Percentiles rank a stretch among this genome's conserved stretches.
phyloP scores from a whole-genome alignment of 2,888 invertebrate genomes.

The Phania funesta region DNA sequence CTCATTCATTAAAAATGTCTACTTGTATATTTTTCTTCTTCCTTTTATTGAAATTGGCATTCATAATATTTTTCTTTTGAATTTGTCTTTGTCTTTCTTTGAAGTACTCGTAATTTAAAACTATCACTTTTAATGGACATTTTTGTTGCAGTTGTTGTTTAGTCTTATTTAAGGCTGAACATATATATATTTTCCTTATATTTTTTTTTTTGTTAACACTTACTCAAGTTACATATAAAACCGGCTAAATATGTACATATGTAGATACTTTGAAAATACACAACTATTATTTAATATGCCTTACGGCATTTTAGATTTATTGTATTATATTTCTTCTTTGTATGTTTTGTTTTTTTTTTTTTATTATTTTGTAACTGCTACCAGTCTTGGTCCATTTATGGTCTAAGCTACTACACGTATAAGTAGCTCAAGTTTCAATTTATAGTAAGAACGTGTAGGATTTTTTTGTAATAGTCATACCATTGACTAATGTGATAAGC shows the following conservation, averaged over 20 bases:
- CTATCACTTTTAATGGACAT: constrained; percentile 26
- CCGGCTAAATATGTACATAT: constrained; percentile 16
- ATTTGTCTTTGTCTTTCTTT: background rate
- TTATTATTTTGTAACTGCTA: constrained; percentile 25
- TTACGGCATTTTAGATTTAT: constrained; percentile 39
- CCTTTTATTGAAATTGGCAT: constrained; percentile 2
- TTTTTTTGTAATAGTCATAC: constrained; percentile 14
- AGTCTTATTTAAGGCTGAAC: background rate
- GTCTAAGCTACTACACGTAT: constrained; percentile 14
- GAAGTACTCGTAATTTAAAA: constrained; percentile 19
- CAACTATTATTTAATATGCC: constrained; percentile 41
- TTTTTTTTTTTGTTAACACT: constrained; percentile 36
- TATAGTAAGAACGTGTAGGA: constrained; percentile 59
- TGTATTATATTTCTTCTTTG: constrained; percentile 12
- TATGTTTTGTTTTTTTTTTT: background rate
- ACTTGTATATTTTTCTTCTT: no score
- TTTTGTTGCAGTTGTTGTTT: background rate
- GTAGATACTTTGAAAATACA: background rate
- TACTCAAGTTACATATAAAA: constrained; percentile 50
- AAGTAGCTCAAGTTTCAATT: constrained; percentile 56
- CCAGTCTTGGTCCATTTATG: constrained; percentile 63
- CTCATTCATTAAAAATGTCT: no score
- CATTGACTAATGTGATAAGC: constrained; percentile 5
- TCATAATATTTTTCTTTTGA: constrained; percentile 10
- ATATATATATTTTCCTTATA: background rate